Evolutionary conservation across 53 echinoderm and acorn worm genomes (phyloP).

Genomic region (Pentamera pediparva): DNA sequence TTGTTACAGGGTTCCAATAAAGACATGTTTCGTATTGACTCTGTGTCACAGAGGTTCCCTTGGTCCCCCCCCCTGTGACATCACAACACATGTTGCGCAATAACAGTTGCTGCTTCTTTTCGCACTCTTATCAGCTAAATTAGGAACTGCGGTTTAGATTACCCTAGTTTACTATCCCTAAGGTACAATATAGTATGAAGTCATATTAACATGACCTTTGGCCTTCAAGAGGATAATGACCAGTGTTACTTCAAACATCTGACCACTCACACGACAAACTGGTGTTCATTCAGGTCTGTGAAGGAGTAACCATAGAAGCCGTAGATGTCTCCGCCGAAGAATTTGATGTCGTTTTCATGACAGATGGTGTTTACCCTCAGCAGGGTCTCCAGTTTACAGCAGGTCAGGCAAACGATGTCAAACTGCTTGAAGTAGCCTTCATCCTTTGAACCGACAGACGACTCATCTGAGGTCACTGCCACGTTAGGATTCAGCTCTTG

Average conservation of each 20-base stretch:
- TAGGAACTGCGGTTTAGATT: too few relatives aligned
- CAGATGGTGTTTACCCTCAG: slow-evolving; percentile 78
- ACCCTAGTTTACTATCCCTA: too few relatives aligned
- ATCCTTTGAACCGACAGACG: slow-evolving; percentile 51
- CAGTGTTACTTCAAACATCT: neutral
- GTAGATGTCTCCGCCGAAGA: slow-evolving; percentile 89
- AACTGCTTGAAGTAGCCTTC: slow-evolving; percentile 82
- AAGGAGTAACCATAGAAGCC: slow-evolving; percentile 98
- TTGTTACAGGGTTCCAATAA: too few relatives aligned
- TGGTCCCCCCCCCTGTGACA: too few relatives aligned
- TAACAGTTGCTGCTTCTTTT: too few relatives aligned
- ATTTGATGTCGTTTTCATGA: slow-evolving; percentile 76
- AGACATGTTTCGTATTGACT: too few relatives aligned
- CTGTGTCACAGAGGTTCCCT: too few relatives aligned
- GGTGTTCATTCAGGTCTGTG: slow-evolving; percentile 81
- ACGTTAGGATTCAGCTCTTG: slow-evolving; percentile 97
- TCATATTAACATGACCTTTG: neutral
- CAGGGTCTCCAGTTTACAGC: slow-evolving; percentile 68
- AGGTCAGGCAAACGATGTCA: slow-evolving; percentile 87
- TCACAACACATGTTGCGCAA: too few relatives aligned
- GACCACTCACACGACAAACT: slow-evolving; percentile 89
- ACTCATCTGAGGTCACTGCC: slow-evolving; percentile 55
- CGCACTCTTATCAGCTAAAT: too few relatives aligned
- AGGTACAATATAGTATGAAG: too few relatives aligned
- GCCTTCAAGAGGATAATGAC: neutral